Percentiles rank a stretch among this genome's conserved stretches.
Conservation (phyloP, 1,140 invertebrate species). For the Fopius arisanus region DNA sequence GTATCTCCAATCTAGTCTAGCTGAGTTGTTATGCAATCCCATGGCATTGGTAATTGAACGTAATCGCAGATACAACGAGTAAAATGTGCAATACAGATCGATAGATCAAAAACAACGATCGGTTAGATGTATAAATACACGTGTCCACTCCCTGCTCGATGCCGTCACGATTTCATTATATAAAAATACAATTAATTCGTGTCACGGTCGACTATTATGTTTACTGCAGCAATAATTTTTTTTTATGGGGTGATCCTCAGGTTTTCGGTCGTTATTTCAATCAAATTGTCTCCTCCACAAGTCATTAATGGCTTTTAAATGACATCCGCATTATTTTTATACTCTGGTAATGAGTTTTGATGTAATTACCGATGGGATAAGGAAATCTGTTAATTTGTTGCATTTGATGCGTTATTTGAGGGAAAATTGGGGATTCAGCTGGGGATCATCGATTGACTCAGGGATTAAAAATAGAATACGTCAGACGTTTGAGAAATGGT, state of each 20-base stretch:
- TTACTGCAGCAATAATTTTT: not conserved
- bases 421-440: too few relatives aligned
- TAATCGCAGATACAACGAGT: slow-evolving; percentile 20
- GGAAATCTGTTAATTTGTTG: not conserved
- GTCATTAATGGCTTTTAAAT: not conserved
- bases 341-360: not conserved
- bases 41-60: slow-evolving; percentile 32
- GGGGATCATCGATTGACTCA: not conserved
- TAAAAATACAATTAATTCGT: slow-evolving; percentile 54
- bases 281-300: too few relatives aligned
- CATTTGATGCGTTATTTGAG: not conserved
- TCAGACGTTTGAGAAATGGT: too few relatives aligned
- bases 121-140: slow-evolving; percentile 29
- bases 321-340: not conserved
- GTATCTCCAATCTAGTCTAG: slow-evolving; percentile 23
- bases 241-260: not conserved
- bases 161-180: slow-evolving; percentile 35
- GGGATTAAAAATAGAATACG: not conserved
- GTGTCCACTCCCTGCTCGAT: slow-evolving; percentile 28
- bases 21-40: slow-evolving; percentile 25
- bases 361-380: not conserved
- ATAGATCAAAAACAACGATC: slow-evolving; percentile 30
- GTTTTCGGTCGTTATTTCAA: too few relatives aligned
- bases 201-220: slow-evolving; percentile 50
- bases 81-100: slow-evolving; percentile 22